Evolutionary conservation across 2,888 invertebrate species (phyloP).

Genomic region (Conomelus anceps): DNA sequence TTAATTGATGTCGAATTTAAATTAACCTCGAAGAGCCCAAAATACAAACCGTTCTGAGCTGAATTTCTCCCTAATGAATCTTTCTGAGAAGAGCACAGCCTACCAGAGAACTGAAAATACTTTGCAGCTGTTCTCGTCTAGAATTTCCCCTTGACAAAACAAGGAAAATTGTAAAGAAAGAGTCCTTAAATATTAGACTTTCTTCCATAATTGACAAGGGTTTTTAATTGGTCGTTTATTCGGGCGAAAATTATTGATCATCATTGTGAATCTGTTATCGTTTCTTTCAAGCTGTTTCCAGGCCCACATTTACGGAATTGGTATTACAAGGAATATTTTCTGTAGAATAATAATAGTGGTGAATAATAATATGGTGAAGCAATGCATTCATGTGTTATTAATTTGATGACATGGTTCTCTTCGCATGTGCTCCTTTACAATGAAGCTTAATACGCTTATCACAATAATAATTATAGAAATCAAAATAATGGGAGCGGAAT

Average conservation of each 20-base stretch:
- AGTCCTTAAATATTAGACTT: neutral
- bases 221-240: neutral
- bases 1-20: neutral
- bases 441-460: no score
- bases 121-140: neutral
- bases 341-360: no score
- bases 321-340: no score
- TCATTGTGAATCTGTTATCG: neutral
- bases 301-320: no score
- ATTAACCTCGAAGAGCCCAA: neutral
- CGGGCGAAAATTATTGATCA: neutral
- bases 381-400: no score
- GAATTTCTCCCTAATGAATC: neutral
- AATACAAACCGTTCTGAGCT: neutral
- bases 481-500: no score
- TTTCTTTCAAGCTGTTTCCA: no score
- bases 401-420: no score
- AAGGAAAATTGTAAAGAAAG: neutral
- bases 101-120: neutral
- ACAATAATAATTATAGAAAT: no score
- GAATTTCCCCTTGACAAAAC: neutral
- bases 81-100: neutral
- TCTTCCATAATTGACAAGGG: neutral
- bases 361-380: no score
- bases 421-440: no score